Conservation (phyloP, 2,113 vertebrate genomes). For the Scolopax mira region DNA sequence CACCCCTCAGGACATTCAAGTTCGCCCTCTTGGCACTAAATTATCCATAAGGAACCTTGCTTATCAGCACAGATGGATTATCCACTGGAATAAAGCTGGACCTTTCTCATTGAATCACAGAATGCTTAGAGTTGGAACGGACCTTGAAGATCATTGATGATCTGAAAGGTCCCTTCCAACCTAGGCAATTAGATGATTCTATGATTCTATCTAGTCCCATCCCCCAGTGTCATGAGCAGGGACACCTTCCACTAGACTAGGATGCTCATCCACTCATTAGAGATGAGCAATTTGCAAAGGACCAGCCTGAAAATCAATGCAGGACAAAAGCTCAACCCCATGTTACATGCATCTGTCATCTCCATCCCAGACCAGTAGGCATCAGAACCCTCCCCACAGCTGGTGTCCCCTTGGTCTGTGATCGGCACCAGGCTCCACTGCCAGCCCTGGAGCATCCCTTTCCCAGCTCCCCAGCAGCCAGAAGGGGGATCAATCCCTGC, state of each 20-base stretch:
- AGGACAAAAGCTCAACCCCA: neutral
- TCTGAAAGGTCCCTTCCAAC: too few relatives aligned
- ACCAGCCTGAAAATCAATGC: neutral
- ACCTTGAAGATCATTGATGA: neutral
- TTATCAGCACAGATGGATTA: neutral
- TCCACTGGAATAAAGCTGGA: neutral
- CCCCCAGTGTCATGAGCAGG: neutral
- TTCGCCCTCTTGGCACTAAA: neutral
- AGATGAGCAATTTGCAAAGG: neutral
- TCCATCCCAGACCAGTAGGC: neutral
- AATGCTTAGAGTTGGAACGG: neutral
- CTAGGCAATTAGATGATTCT: too few relatives aligned
- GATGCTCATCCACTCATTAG: neutral
- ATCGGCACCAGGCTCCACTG: neutral
- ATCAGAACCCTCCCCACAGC: neutral
- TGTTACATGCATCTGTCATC: neutral
- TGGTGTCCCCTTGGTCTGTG: rapidly evolving
- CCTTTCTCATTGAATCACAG: neutral
- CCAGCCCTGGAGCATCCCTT: neutral
- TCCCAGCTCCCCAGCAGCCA: neutral
- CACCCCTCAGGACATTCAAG: neutral
- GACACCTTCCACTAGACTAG: neutral
- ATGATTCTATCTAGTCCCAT: neutral
- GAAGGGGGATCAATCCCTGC: neutral
- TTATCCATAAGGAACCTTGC: neutral